Evolutionary conservation across 1,140 invertebrate species (phyloP).

Genomic region (Notospermus geniculatus): DNA sequence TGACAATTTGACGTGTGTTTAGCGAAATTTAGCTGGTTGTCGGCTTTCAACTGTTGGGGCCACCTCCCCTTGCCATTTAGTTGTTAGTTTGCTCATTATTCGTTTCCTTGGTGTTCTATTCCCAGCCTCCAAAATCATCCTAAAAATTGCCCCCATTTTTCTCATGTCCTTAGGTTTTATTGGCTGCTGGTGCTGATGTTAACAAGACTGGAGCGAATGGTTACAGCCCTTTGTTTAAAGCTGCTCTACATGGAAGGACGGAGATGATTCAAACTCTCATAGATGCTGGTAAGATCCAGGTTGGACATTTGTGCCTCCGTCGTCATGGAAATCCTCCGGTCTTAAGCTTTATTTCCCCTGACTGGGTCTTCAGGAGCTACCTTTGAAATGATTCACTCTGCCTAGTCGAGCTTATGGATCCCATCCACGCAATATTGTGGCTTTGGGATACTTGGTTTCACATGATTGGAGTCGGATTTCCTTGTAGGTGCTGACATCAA

Average conservation of each 20-base stretch:
- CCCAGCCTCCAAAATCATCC: too few relatives aligned
- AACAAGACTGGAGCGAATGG: slow-evolving; percentile 49
- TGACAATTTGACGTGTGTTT: too few relatives aligned
- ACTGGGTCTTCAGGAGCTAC: neutral
- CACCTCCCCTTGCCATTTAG: too few relatives aligned
- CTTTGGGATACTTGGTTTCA: too few relatives aligned
- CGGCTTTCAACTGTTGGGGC: too few relatives aligned
- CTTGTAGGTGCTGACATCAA: slow-evolving; percentile 49
- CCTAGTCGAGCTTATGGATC: too few relatives aligned
- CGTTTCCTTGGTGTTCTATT: too few relatives aligned
- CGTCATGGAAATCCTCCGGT: neutral
- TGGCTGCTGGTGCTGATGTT: slow-evolving; percentile 47
- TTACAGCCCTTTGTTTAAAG: slow-evolving; percentile 52
- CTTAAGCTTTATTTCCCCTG: neutral
- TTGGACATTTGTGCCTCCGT: neutral
- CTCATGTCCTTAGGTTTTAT: slow-evolving; percentile 37
- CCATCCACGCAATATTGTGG: too few relatives aligned
- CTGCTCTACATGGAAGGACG: slow-evolving; percentile 53
- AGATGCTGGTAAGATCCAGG: slow-evolving; percentile 44
- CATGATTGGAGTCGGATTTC: too few relatives aligned
- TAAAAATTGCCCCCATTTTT: neutral
- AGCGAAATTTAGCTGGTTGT: too few relatives aligned
- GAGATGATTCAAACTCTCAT: slow-evolving; percentile 47
- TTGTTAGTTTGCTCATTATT: too few relatives aligned
- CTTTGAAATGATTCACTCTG: too few relatives aligned